phyloP scores from a whole-genome alignment of 2,888 invertebrate genomes.

The Ctena decussata region DNA sequence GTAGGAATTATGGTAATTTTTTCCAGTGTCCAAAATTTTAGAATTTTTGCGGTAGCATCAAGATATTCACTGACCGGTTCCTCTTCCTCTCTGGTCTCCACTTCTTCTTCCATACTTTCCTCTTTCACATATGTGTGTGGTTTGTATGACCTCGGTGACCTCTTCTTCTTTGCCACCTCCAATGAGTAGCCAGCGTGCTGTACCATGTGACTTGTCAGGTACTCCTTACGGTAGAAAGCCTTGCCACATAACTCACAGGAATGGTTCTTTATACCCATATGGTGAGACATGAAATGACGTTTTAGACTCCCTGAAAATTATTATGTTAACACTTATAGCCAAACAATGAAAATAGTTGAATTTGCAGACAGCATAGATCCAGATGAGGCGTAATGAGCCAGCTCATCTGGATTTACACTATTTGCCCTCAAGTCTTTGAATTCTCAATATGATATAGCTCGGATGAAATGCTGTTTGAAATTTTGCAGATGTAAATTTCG shows the following conservation, averaged over 20 bases:
- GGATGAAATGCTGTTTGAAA: too few species aligned
- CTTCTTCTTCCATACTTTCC: slow-evolving; percentile 18
- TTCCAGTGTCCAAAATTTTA: too few species aligned
- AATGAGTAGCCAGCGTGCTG: slow-evolving; percentile 66
- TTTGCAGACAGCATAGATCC: too few species aligned
- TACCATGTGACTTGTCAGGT: slow-evolving; percentile 74
- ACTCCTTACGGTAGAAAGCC: slow-evolving; percentile 77
- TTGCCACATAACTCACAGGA: slow-evolving; percentile 75
- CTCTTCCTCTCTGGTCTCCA: slow-evolving; percentile 2
- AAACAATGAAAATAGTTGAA: too few species aligned
- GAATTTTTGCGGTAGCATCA: too few species aligned
- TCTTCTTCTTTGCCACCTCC: slow-evolving; percentile 36
- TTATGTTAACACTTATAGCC: too few species aligned
- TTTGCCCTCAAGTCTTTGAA: too few species aligned
- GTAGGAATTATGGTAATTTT: too few species aligned
- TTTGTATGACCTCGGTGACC: background rate
- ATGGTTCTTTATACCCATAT: slow-evolving; percentile 76
- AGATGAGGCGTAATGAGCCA: too few species aligned
- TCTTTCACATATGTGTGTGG: background rate
- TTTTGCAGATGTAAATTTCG: too few species aligned
- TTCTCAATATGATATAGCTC: too few species aligned
- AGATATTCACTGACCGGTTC: background rate
- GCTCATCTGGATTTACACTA: too few species aligned
- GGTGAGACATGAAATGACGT: slow-evolving; percentile 75
- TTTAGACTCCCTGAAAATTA: slow-evolving; percentile 73